phyloP scores from a whole-genome alignment of 2,888 invertebrate species.

The Catocala nupta region DNA sequence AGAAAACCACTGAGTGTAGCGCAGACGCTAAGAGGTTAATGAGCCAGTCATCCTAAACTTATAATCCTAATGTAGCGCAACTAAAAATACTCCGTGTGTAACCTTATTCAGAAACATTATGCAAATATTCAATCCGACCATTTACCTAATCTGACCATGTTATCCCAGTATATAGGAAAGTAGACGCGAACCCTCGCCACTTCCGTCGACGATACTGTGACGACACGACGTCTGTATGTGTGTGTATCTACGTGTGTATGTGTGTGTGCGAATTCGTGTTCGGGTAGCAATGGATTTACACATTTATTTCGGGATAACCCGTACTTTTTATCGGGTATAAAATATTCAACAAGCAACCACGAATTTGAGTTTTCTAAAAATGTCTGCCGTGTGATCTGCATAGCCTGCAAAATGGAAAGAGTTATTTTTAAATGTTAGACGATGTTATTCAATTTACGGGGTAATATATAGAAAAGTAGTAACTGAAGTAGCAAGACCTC shows the following conservation, averaged over 20 bases:
- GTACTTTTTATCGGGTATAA: not conserved
- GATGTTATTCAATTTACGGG: too few species aligned
- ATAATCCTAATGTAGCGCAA: too few species aligned
- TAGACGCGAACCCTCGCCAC: slow-evolving; percentile 8
- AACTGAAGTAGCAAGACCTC: too few species aligned
- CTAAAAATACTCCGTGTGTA: too few species aligned
- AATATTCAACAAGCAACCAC: not conserved
- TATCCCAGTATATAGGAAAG: not conserved
- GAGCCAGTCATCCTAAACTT: too few species aligned
- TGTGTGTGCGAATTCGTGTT: not conserved
- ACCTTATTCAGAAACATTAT: too few species aligned
- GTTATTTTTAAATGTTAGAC: too few species aligned
- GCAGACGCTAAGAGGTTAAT: too few species aligned
- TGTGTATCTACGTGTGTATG: not conserved
- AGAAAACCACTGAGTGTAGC: too few species aligned
- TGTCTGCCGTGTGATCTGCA: not conserved
- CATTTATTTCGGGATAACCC: not conserved
- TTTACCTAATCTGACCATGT: too few species aligned
- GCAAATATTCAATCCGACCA: too few species aligned
- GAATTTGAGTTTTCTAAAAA: not conserved
- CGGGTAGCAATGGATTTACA: slow-evolving; percentile 1
- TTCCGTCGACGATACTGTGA: slow-evolving; percentile 4
- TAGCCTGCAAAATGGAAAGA: not conserved
- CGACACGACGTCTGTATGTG: slow-evolving; percentile 2
- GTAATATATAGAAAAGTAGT: too few species aligned